Percentiles rank a stretch among this genome's conserved stretches.
phyloP scores from a whole-genome alignment of 2,888 invertebrate species.

The Corythucha ciliata region DNA sequence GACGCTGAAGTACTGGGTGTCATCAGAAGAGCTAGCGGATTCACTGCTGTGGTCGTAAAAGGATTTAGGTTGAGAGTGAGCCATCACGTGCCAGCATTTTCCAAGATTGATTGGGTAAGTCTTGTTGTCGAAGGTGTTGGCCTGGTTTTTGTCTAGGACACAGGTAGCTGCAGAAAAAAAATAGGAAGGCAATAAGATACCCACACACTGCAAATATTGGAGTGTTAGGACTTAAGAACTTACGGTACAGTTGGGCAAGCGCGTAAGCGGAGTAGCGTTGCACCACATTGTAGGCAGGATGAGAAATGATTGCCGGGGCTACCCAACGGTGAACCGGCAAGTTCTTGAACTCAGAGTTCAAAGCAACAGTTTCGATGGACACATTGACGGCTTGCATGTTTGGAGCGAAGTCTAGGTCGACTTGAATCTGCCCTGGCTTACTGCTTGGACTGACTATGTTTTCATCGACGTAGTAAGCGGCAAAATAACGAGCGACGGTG shows the following conservation, averaged over 20 bases:
- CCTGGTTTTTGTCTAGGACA: slow-evolving; percentile 49
- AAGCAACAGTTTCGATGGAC: slow-evolving; percentile 43
- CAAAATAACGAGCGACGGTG: slow-evolving; percentile 43
- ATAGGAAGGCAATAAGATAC: neutral
- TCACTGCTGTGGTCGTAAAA: slow-evolving; percentile 8
- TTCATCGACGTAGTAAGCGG: slow-evolving; percentile 47
- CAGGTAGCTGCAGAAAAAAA: slow-evolving; percentile 48
- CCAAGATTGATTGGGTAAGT: slow-evolving; percentile 48
- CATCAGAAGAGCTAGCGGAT: slow-evolving; percentile 9
- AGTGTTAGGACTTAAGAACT: too few species aligned
- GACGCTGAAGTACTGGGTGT: slow-evolving; percentile 34
- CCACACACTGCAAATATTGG: neutral
- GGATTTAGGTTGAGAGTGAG: slow-evolving; percentile 10
- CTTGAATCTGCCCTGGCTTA: slow-evolving; percentile 43
- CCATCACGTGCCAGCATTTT: slow-evolving; percentile 48
- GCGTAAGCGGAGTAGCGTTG: slow-evolving; percentile 42
- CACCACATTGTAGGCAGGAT: slow-evolving; percentile 44
- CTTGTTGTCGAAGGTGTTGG: slow-evolving; percentile 57
- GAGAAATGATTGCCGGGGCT: slow-evolving; percentile 43
- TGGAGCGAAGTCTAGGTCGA: slow-evolving; percentile 44
- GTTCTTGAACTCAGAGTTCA: slow-evolving; percentile 43
- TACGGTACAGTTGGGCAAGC: slow-evolving; percentile 48
- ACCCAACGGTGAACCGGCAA: slow-evolving; percentile 43
- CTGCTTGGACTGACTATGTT: slow-evolving; percentile 42
- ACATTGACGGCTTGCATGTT: slow-evolving; percentile 45